Conservation (phyloP, 1,140 invertebrate genomes). For the Zaprionus davidi region DNA sequence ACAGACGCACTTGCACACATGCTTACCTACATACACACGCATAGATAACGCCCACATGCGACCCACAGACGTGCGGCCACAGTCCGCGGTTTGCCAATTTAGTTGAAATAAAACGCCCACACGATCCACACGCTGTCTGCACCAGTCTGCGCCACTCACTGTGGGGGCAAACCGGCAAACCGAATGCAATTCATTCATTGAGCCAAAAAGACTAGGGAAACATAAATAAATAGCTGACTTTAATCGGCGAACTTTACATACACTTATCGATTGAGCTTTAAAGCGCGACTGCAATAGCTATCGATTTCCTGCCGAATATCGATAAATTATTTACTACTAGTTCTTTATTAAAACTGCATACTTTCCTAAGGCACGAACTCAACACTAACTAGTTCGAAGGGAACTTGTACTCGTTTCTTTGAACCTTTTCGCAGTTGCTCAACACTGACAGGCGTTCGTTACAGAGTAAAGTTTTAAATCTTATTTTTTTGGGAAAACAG, state of each 20-base stretch:
- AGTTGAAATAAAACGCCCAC: slow-evolving; percentile 78
- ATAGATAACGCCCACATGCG: slow-evolving; percentile 61
- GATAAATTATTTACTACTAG: no score
- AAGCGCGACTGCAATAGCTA: no score
- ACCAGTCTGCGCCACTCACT: slow-evolving; percentile 44
- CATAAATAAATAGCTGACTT: slow-evolving; percentile 12
- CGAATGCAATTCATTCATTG: slow-evolving; percentile 61
- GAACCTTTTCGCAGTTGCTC: no score
- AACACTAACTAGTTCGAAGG: no score
- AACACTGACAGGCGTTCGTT: no score
- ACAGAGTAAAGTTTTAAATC: no score
- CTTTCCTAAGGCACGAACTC: no score
- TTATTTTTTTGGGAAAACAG: no score
- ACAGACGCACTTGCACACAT: slow-evolving; percentile 24
- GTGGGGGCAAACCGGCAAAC: slow-evolving; percentile 74
- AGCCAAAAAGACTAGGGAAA: slow-evolving; percentile 27
- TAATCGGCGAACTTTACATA: slow-evolving; percentile 14
- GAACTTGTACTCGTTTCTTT: no score
- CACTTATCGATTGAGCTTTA: slow-evolving; percentile 1
- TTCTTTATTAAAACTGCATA: no score
- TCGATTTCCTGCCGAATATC: not conserved
- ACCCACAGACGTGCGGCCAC: slow-evolving; percentile 33
- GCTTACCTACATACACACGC: slow-evolving; percentile 30
- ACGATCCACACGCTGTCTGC: slow-evolving; percentile 48
- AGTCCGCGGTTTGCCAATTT: slow-evolving; percentile 73